Evolutionary conservation across 2,113 vertebrate genomes (phyloP), one percentile per base, ranked within the genome.

Genomic region (Polypterus senegalus): DNA sequence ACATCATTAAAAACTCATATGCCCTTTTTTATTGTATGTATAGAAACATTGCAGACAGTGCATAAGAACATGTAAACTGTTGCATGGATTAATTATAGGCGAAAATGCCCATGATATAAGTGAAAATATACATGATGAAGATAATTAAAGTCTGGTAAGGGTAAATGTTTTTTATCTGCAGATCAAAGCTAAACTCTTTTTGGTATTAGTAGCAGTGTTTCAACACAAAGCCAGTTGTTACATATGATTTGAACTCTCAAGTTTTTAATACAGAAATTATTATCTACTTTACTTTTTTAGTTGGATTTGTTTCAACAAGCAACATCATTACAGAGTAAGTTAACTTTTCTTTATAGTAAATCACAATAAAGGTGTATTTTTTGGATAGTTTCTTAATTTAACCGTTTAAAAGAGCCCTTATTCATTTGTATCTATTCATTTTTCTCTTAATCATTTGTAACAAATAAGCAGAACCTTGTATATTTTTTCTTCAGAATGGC

Each of bases 221-320:
- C 27, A 27, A 54, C 59, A 9, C 9, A 55, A 46, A 44, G 10
- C 48, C 49, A 3, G 52, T 44, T 59, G 9, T 43, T 5, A 9
- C 54, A 43, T 6, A 58, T 5, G n/a, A 9, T 46, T 53, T 44
- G 7, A 49, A n/a, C 11, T 47, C 1, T 10, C 11, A 9, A 54
- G 11, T 6, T 5, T 47, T 4, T 48, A 8, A 62, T 6, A 73
- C 57, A 47, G 53, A 9, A 51, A 4, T 49, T 46, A 9, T n/a
- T 47, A 2, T 62, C 48, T 48, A 44, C 5, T 46, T 60, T 49
- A 54, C 46, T 77, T 74, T 84, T 76, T 62, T 77, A 98, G 93
- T 91, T 78, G 95, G 94, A 63, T 93, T 93, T 3, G 93, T 97
- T 58, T 83, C 72, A 7, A 79, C 73, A 69, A 78, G 78, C 71